Evolutionary conservation across 2,113 vertebrate genomes (phyloP).

Genomic region (Trematomus loennbergii): DNA sequence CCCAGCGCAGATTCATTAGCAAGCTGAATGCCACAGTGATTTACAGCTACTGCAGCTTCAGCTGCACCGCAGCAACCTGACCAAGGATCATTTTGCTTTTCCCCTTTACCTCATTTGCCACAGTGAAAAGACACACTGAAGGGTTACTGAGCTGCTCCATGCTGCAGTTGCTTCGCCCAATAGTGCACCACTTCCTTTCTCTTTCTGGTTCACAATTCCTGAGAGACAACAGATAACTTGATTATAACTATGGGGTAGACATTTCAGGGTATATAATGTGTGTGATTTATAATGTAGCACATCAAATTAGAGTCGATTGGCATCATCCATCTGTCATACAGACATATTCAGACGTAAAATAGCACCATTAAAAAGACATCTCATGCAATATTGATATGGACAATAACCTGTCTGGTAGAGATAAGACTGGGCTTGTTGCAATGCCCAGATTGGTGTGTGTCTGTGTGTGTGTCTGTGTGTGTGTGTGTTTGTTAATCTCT

Average conservation of each 20-base stretch:
- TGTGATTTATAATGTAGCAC: conserved; percentile 41
- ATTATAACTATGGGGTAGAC: conserved; percentile 50
- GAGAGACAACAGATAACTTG: conserved; percentile 34
- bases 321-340: conserved; percentile 26
- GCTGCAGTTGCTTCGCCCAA: conserved; percentile 10
- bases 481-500: conserved; percentile 16
- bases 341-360: conserved; percentile 32
- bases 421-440: conserved; percentile 48
- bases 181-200: conserved; percentile 24
- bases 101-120: conserved; percentile 59
- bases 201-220: conserved; percentile 18
- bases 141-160: conserved; percentile 14
- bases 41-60: conserved; percentile 73
- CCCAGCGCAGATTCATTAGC: conserved; percentile 70
- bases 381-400: conserved; percentile 58
- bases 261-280: conserved; percentile 26
- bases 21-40: conserved; percentile 65
- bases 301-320: conserved; percentile 43
- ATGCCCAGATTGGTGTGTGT: conserved; percentile 26
- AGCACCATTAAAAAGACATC: conserved; percentile 40
- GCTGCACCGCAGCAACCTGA: conserved; percentile 53
- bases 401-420: conserved; percentile 52
- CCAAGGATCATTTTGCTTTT: conserved; percentile 46
- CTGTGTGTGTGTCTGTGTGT: conserved; percentile 16
- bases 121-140: conserved; percentile 42